These are phyloP conservation scores for Limnephilus rhombicus DNA, from an alignment of 2,888 invertebrate species.

Conservation along the genomic window DNA sequence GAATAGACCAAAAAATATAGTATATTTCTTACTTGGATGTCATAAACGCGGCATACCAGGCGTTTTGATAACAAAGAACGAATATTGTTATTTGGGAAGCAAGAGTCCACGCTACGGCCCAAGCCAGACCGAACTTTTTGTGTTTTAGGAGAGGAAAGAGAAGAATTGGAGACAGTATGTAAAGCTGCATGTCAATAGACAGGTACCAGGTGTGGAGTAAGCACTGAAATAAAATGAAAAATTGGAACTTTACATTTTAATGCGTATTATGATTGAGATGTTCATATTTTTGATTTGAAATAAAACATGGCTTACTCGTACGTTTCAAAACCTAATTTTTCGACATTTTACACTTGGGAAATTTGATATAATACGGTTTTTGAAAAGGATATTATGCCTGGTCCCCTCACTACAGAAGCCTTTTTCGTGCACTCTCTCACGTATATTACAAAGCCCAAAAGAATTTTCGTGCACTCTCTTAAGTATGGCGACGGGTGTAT, in stretches of 20 bases:
- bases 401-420: not conserved
- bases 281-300: not conserved
- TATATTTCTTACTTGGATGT: not conserved
- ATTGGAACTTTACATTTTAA: too few relatives aligned
- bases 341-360: not conserved
- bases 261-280: too few relatives aligned
- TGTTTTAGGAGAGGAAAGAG: constrained; percentile 52
- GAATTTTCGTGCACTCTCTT: not conserved
- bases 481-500: not conserved
- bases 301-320: not conserved
- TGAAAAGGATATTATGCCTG: too few relatives aligned
- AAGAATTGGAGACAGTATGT: constrained; percentile 54
- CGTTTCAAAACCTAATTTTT: not conserved
- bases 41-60: not conserved
- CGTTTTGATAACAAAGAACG: constrained; percentile 35
- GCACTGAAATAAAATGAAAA: constrained; percentile 51
- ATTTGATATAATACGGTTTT: too few relatives aligned
- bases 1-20: not conserved
- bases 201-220: constrained; percentile 59
- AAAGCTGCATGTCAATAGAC: constrained; percentile 59
- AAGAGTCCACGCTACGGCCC: constrained; percentile 46
- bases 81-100: constrained; percentile 43
- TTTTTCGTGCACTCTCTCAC: not conserved
- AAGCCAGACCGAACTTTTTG: constrained; percentile 45
- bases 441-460: too few relatives aligned